phyloP scores from a whole-genome alignment of 2,113 vertebrate species.

The Ameiurus melas region DNA sequence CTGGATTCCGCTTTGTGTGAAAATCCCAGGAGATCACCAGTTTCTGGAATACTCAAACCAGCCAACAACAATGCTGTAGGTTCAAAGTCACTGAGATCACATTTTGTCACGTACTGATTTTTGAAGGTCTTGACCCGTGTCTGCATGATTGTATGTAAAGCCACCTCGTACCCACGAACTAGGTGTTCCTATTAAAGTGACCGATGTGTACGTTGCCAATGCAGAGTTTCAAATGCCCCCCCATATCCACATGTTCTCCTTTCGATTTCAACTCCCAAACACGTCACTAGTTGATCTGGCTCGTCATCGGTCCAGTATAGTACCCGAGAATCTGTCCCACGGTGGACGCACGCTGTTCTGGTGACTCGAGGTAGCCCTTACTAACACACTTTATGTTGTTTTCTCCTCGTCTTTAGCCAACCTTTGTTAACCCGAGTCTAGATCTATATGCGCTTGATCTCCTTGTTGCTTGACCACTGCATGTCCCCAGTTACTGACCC shows the following conservation, averaged over 20 bases:
- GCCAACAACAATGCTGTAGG: neutral
- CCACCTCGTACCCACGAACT: neutral
- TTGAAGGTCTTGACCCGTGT: neutral
- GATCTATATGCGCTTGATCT: neutral
- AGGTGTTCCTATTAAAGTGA: neutral
- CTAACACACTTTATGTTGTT: neutral
- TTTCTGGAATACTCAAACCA: neutral
- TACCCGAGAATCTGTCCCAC: neutral
- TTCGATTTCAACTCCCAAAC: neutral
- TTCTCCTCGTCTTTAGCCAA: neutral
- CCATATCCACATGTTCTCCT: neutral
- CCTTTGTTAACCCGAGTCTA: neutral
- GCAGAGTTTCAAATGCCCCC: neutral
- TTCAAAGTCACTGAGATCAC: neutral
- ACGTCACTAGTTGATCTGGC: neutral
- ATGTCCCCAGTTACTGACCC: conserved; percentile 66
- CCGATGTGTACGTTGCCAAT: neutral
- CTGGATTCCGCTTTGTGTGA: neutral
- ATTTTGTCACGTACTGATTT: too few relatives aligned
- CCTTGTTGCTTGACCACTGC: conserved; percentile 68
- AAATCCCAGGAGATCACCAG: neutral
- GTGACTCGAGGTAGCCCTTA: neutral
- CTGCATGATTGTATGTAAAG: neutral
- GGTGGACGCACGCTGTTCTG: neutral
- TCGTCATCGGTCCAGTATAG: neutral